Conservation (phyloP, 1,140 invertebrate genomes). For the Eurytemora carolleeae region DNA sequence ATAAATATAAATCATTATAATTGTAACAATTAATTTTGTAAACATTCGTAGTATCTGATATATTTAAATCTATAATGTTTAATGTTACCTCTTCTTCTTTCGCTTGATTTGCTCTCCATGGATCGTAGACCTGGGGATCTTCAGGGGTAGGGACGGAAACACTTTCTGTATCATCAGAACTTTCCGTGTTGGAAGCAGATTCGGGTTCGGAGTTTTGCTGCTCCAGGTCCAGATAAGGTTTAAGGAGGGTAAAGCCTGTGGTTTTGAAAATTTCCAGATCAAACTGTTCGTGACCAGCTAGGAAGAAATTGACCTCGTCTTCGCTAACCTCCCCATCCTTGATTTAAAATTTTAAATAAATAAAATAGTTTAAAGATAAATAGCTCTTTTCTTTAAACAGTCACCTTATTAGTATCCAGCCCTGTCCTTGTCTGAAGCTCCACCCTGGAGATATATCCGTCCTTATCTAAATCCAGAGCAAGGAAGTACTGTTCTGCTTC, state of each 20-base stretch:
- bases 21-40: too few relatives aligned
- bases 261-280: constrained; percentile 1
- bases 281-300: background rate
- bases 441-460: constrained; percentile 30
- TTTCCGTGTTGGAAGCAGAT: constrained; percentile 1
- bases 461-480: constrained; percentile 50
- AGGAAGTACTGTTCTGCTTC: constrained; percentile 50
- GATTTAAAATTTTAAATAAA: too few relatives aligned
- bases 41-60: too few relatives aligned
- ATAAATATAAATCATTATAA: too few relatives aligned
- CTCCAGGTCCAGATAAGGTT: constrained; percentile 40
- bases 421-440: background rate
- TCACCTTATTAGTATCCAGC: constrained; percentile 7
- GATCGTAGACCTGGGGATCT: background rate
- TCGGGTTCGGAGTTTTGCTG: constrained; percentile 18
- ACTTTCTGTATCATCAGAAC: background rate
- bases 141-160: background rate
- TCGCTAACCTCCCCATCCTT: constrained; percentile 61
- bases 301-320: constrained; percentile 46
- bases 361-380: too few relatives aligned
- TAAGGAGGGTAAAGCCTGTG: constrained; percentile 48
- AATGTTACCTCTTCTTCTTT: too few relatives aligned
- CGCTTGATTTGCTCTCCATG: background rate
- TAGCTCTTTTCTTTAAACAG: too few relatives aligned
- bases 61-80: too few relatives aligned